phyloP scores from a whole-genome alignment of 92 coral and sea anemone genomes.

The Umimayanthus chanpuru region DNA sequence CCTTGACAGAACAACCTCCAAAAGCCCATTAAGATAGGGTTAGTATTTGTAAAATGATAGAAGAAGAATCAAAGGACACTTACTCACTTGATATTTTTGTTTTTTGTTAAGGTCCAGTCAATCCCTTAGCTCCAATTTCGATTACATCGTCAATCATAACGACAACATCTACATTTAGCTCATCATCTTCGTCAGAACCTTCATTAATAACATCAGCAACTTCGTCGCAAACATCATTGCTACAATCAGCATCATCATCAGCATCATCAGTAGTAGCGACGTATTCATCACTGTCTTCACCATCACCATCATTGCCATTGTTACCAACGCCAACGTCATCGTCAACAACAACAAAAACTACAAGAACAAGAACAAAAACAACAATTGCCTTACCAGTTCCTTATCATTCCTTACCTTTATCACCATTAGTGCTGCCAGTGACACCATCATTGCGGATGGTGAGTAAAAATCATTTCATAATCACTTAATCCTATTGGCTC shows the following conservation, averaged over 20 bases:
- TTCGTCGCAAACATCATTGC: neutral
- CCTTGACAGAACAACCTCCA: no score
- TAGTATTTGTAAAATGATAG: no score
- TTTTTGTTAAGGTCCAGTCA: slow-evolving; percentile 8
- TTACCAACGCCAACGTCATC: neutral
- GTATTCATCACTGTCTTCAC: neutral
- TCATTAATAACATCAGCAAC: neutral
- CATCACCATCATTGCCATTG: neutral
- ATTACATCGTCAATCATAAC: neutral
- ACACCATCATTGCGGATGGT: neutral
- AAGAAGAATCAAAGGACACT: no score
- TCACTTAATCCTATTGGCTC: no score
- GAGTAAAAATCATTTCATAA: no score
- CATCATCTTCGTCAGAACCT: neutral
- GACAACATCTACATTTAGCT: neutral
- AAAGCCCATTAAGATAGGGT: no score
- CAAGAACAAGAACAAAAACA: neutral
- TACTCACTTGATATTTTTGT: neutral
- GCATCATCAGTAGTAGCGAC: neutral
- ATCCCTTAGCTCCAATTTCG: neutral
- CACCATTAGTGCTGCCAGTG: neutral
- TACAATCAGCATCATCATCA: neutral
- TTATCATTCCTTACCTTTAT: neutral
- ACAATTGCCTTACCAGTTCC: neutral
- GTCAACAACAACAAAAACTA: neutral